Conservation (phyloP, 1,140 invertebrate genomes). For the Anthonomus grandis region DNA sequence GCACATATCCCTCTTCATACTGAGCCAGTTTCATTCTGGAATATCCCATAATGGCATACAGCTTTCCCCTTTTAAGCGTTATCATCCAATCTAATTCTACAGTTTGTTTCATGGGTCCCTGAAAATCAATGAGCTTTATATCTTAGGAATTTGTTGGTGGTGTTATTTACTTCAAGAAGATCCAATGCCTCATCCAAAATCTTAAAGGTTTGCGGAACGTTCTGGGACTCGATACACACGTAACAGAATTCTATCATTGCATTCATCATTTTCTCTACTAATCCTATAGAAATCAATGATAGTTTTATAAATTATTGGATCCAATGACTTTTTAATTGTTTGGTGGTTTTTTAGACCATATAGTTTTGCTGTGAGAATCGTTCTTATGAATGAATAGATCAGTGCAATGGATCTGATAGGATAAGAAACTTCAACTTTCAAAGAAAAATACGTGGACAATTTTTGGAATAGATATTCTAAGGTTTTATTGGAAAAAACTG, state of each 20-base stretch:
- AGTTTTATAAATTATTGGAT: slow-evolving; percentile 1
- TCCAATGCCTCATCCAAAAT: slow-evolving; percentile 51
- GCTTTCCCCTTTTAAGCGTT: slow-evolving; percentile 49
- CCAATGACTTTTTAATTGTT: too few relatives aligned
- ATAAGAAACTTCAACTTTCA: too few relatives aligned
- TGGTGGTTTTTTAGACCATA: too few relatives aligned
- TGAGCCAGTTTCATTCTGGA: slow-evolving; percentile 48
- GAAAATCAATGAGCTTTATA: background rate
- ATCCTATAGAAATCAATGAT: too few relatives aligned
- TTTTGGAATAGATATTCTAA: too few relatives aligned
- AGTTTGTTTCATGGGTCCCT: slow-evolving; percentile 39
- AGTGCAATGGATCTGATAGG: too few relatives aligned
- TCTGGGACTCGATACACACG: slow-evolving; percentile 50
- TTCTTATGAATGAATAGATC: too few relatives aligned
- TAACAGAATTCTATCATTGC: slow-evolving; percentile 57
- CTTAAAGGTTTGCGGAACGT: slow-evolving; percentile 54
- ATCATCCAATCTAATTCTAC: slow-evolving; percentile 45
- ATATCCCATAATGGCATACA: slow-evolving; percentile 49
- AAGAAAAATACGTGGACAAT: too few relatives aligned
- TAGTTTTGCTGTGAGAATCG: too few relatives aligned
- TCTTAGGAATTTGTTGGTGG: background rate
- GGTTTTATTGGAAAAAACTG: too few relatives aligned
- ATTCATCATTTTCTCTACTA: slow-evolving; percentile 47
- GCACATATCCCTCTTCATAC: slow-evolving; percentile 42
- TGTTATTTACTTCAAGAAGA: slow-evolving; percentile 40